Evolutionary conservation across 2,797 vertebrate species (phyloP).

Genomic region (Arctocebus calabarensis): DNA sequence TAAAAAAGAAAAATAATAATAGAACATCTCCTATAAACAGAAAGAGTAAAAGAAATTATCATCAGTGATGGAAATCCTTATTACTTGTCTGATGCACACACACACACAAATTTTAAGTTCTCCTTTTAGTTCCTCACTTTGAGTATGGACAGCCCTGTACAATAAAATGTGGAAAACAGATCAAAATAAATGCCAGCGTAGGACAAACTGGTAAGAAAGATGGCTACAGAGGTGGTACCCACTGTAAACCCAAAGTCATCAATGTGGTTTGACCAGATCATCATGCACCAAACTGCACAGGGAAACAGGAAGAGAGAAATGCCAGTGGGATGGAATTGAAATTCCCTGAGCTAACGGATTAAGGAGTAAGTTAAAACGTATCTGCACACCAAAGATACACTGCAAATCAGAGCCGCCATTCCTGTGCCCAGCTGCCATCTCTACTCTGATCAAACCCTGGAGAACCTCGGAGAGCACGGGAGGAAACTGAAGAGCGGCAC

Average conservation of each 20-base stretch:
- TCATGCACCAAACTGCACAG: not conserved
- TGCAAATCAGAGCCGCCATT: not conserved
- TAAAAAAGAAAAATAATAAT: too few species aligned
- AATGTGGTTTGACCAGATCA: not conserved
- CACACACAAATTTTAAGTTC: not conserved
- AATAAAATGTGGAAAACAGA: not conserved
- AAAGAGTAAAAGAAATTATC: constrained; percentile 40
- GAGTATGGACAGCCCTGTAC: not conserved
- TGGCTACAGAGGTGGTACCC: not conserved
- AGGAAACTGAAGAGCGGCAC: constrained; percentile 19
- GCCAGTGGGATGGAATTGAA: not conserved
- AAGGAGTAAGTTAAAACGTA: not conserved
- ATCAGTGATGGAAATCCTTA: constrained; percentile 26
- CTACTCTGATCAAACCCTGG: not conserved
- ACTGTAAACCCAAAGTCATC: not conserved
- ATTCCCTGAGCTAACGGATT: not conserved
- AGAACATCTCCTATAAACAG: constrained; percentile 9
- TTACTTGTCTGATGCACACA: not conserved
- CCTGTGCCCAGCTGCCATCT: not conserved
- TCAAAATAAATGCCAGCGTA: not conserved
- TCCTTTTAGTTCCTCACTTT: not conserved
- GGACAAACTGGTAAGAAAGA: not conserved
- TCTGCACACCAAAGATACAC: not conserved
- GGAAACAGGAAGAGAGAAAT: not conserved
- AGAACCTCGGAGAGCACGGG: constrained; percentile 5